Base-by-base conservation (phyloP, 2,113 vertebrate species). In the Leucopsar rothschildi region DNA sequence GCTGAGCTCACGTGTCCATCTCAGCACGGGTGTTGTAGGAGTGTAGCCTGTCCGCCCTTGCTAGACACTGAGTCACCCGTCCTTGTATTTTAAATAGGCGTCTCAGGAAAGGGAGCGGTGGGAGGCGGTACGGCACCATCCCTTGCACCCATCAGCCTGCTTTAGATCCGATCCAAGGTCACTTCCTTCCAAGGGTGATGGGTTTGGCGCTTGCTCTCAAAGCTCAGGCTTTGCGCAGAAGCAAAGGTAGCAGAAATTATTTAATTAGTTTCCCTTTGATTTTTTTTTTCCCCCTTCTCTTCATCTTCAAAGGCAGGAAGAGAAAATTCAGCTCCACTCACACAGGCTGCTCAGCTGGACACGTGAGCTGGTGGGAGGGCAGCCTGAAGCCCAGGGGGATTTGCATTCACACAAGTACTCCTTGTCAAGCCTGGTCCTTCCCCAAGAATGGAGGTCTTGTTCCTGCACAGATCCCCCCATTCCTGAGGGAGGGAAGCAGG, bases 241-340 rank as follows among this genome's bases (percentile, higher is more conserved):
- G 27, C 14, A 31, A 69, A 68, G 37, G 49, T 56, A 85, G 57
- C 6, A 70, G 37, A 93, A 91, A 93, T 87, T 0, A 89, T 79
- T 90, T 96, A n/a, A 76, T 92, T 87, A 8, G 0, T 89, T 91
- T 92, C 61, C n/a, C 61, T 94, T 96, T 95, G 69, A 73, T 60
- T 63, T 52, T 65, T 66, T 17, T 68, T 75, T 28, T 2, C 8
- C 25, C 3, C 28, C 35, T 22, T 55, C 75, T 44, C 76, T 64
- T 86, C 83, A 92, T 95, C 91, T 96, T 96, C 94, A 95, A 95
- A 96, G 91, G 91, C 86, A 95, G 95, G 93, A 95, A 96, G 84
- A 70, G 91, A 76, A 89, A 94, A 92, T 85, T 68, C 75, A 70
- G 40, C 33, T 53, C 17, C 44, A 44, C 16, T 1, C 10, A 7